phyloP scores from a whole-genome alignment of 2,888 invertebrate species.

The Mythimna vitellina region DNA sequence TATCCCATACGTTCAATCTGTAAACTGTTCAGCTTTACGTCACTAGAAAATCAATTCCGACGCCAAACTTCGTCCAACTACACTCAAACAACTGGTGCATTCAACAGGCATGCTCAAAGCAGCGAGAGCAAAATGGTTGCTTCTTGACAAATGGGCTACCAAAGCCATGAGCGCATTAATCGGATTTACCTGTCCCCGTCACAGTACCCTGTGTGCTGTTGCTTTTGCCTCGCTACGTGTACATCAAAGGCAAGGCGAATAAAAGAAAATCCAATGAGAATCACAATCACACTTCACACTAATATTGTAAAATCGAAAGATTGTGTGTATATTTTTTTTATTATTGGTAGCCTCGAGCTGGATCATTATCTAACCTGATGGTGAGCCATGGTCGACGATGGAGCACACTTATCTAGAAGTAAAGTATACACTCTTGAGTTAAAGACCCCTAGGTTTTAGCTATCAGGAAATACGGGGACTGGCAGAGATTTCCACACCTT shows the following conservation, averaged over 20 bases:
- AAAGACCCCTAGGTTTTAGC: no score
- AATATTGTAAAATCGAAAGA: no score
- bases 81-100: constrained; percentile 20
- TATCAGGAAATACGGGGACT: no score
- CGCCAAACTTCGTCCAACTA: constrained; percentile 20
- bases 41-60: constrained; percentile 34
- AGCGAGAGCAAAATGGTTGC: constrained; percentile 25
- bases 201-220: constrained; percentile 1
- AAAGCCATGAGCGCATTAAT: constrained; percentile 17
- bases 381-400: no score
- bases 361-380: no score
- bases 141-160: constrained; percentile 26
- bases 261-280: not conserved
- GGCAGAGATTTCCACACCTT: no score
- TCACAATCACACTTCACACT: not conserved
- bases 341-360: no score
- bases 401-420: no score
- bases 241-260: constrained; percentile 2
- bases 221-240: constrained; percentile 12
- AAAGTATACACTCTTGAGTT: no score
- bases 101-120: constrained; percentile 47
- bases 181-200: constrained; percentile 33
- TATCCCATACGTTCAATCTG: not conserved
- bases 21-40: constrained; percentile 10
- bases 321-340: no score